These are phyloP conservation scores for Polymixis lichenea DNA, from an alignment of 2,888 invertebrate genomes.

Conservation along the genomic window DNA sequence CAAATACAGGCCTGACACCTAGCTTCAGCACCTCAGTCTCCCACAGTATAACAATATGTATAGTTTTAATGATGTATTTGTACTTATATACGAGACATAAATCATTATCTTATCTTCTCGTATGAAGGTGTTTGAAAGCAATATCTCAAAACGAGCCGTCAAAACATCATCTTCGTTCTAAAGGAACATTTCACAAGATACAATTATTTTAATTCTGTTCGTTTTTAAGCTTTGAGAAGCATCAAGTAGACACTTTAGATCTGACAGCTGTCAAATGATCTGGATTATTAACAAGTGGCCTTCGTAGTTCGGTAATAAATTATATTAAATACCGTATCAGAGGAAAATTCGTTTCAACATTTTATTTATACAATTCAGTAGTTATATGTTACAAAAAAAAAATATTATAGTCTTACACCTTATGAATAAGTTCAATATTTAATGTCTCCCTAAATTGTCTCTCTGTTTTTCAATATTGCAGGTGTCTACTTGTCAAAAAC, in stretches of 20 bases:
- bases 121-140: background rate
- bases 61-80: too few species aligned
- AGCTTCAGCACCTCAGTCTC: too few species aligned
- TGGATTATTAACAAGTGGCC: conserved; percentile 4
- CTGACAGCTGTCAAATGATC: conserved; percentile 30
- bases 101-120: too few species aligned
- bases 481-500: background rate
- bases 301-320: background rate
- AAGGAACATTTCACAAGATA: conserved; percentile 2
- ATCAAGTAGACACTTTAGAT: conserved; percentile 19
- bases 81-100: too few species aligned
- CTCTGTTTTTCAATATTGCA: background rate
- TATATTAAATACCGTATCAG: background rate
- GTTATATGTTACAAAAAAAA: background rate
- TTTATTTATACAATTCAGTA: background rate
- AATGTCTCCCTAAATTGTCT: background rate
- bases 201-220: conserved; percentile 23
- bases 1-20: too few species aligned
- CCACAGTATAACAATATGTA: too few species aligned
- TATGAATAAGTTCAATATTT: background rate
- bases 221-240: background rate
- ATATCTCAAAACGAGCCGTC: conserved; percentile 21
- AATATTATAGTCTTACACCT: too few species aligned
- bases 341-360: background rate
- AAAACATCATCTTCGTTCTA: background rate